Percentiles rank a stretch among this genome's conserved stretches.
phyloP scores from a whole-genome alignment of 2,797 vertebrate species.

The Clamator glandarius region DNA sequence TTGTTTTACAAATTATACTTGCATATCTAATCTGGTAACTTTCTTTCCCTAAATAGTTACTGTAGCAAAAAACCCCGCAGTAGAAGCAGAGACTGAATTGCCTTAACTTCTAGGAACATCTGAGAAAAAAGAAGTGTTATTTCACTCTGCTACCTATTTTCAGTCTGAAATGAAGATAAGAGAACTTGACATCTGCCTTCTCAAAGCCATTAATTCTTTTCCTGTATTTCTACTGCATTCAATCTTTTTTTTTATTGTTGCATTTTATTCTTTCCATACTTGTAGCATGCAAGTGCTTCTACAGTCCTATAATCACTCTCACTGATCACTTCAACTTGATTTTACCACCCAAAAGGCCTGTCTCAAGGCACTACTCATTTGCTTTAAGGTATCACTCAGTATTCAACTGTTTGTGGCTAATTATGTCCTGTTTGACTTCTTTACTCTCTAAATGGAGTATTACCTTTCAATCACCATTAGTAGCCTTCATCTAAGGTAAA shows the following conservation, averaged over 20 bases:
- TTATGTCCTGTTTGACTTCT: neutral
- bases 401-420: neutral
- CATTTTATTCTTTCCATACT: neutral
- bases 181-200: neutral
- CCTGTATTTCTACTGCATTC: neutral
- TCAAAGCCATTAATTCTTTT: neutral
- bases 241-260: neutral
- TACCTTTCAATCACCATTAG: neutral
- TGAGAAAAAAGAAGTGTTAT: neutral
- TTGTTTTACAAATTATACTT: conserved; percentile 39
- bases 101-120: neutral
- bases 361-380: neutral
- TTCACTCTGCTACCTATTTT: neutral
- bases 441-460: neutral
- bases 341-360: neutral
- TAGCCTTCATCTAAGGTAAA: neutral
- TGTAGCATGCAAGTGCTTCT: neutral
- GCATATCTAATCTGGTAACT: conserved; percentile 2
- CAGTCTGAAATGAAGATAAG: neutral
- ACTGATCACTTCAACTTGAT: neutral
- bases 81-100: neutral
- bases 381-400: neutral
- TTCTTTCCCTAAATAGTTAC: neutral
- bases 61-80: neutral
- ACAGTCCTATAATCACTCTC: neutral